Evolutionary conservation across 2,888 invertebrate genomes (phyloP).

Genomic region (Ctenicera cuprea): DNA sequence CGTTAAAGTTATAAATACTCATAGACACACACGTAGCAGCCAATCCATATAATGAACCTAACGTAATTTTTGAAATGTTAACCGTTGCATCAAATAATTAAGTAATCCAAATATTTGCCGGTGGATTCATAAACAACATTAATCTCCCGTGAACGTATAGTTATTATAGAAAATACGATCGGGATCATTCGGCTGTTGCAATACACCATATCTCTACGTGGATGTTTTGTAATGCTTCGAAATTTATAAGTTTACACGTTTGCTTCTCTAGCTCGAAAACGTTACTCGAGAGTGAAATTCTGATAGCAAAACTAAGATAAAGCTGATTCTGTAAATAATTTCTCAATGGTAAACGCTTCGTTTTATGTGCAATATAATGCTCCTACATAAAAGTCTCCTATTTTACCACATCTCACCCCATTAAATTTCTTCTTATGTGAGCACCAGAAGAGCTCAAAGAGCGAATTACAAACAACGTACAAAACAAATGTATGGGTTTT

Average conservation of each 20-base stretch:
- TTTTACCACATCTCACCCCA: no score
- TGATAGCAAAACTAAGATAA: not conserved
- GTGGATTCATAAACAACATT: constrained; percentile 16
- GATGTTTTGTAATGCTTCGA: constrained; percentile 2
- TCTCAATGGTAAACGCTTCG: no score
- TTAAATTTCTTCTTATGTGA: no score
- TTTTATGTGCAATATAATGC: no score
- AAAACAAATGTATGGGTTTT: no score
- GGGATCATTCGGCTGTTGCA: constrained; percentile 1
- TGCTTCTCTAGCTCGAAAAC: not conserved
- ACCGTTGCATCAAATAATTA: constrained; percentile 13
- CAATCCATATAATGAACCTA: not conserved
- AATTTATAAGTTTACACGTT: constrained; percentile 1
- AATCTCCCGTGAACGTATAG: not conserved
- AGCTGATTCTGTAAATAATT: no score
- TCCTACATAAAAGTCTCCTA: no score
- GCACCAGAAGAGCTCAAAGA: no score
- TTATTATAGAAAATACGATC: constrained; percentile 16
- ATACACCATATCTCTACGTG: not conserved
- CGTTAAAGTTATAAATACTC: not conserved
- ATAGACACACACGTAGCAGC: not conserved
- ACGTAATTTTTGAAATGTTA: constrained; percentile 14
- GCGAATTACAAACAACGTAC: no score
- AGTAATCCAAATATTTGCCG: constrained; percentile 7
- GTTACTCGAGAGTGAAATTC: not conserved